These are phyloP conservation scores for Scalopus aquaticus DNA, from an alignment of 2,113 vertebrate genomes.

Conservation along the genomic window DNA sequence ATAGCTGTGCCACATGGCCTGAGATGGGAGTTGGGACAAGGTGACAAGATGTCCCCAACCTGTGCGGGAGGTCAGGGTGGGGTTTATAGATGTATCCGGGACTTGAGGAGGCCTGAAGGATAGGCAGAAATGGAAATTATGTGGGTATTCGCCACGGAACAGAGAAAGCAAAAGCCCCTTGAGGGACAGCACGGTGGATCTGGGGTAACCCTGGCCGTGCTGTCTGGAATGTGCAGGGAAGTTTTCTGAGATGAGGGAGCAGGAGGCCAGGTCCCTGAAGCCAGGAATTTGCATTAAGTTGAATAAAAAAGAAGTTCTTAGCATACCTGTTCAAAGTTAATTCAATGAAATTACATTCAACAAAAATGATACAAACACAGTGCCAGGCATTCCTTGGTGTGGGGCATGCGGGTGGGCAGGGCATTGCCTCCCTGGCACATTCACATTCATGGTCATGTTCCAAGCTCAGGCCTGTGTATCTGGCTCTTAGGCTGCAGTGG, in stretches of 20 bases:
- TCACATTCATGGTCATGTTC: too few relatives aligned
- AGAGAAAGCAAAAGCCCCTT: not conserved
- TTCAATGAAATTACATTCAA: not conserved
- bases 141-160: not conserved
- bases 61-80: not conserved
- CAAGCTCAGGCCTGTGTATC: rapidly evolving
- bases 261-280: not conserved
- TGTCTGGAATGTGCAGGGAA: too few relatives aligned
- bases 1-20: too few relatives aligned
- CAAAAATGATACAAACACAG: not conserved
- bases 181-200: not conserved
- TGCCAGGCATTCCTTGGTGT: rapidly evolving
- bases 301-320: not conserved
- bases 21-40: not conserved
- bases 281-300: not conserved
- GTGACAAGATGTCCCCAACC: not conserved
- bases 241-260: not conserved
- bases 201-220: not conserved
- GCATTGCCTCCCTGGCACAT: rapidly evolving
- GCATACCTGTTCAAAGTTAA: not conserved
- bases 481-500: not conserved
- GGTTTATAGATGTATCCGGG: too few relatives aligned
- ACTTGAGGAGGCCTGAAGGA: not conserved
- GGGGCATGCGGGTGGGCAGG: rapidly evolving
- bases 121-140: not conserved